phyloP scores from a whole-genome alignment of 2,113 vertebrate genomes.

The Phalacrocorax aristotelis region DNA sequence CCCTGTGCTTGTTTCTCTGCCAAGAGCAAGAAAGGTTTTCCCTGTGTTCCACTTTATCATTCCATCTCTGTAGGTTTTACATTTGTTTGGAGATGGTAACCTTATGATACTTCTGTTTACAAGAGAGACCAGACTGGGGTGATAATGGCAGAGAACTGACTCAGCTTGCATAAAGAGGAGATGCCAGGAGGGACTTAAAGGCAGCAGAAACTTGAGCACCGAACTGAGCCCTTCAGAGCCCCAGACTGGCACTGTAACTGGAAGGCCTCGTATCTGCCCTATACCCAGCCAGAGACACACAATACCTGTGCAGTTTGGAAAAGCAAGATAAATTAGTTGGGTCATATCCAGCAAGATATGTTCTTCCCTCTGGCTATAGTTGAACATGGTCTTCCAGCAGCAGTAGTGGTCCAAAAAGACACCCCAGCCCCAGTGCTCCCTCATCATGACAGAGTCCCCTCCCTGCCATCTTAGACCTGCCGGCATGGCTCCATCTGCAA shows the following conservation, averaged over 20 bases:
- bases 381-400: neutral
- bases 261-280: neutral
- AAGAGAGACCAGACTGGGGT: neutral
- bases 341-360: rapidly evolving
- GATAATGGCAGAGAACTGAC: neutral
- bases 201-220: neutral
- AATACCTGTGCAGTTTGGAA: neutral
- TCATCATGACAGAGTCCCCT: neutral
- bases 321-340: neutral
- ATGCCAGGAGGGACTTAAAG: neutral
- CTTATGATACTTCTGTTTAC: neutral
- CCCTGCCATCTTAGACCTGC: neutral
- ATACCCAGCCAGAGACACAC: neutral
- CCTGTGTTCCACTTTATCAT: neutral
- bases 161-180: neutral
- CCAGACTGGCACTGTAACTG: neutral
- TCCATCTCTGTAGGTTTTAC: neutral
- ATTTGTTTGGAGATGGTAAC: neutral
- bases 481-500: neutral
- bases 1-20: neutral
- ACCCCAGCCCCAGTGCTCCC: neutral
- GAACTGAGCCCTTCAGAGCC: neutral
- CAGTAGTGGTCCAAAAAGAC: neutral
- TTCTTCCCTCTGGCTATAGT: neutral
- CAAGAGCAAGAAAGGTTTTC: neutral